Percentiles rank a stretch among this genome's conserved stretches.
Evolutionary conservation across 2,797 vertebrate genomes (phyloP).

Genomic region (Halcyon badia): DNA sequence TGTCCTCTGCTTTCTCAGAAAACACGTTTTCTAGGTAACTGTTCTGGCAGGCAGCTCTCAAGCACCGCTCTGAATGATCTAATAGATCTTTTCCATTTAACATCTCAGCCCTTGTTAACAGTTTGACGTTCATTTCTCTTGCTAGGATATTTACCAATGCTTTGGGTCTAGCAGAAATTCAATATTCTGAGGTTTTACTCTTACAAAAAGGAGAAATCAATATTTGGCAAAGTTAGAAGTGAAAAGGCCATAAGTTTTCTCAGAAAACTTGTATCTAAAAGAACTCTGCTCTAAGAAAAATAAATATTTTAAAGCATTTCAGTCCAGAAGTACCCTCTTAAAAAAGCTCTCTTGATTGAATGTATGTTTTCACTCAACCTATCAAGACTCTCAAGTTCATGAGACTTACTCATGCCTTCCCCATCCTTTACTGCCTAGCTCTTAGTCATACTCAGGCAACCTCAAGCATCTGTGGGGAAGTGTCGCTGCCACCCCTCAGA

Average conservation of each 20-base stretch:
- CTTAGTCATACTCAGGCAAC: neutral
- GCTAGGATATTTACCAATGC: slow-evolving; percentile 25
- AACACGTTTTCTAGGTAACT: neutral
- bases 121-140: slow-evolving; percentile 23
- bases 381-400: neutral
- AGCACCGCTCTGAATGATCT: neutral
- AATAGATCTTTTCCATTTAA: slow-evolving; percentile 41
- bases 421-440: neutral
- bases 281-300: neutral
- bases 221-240: slow-evolving; percentile 16
- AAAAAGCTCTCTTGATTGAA: neutral
- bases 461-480: neutral
- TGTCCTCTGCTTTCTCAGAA: neutral
- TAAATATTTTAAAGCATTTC: neutral
- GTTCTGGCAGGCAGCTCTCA: neutral
- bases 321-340: neutral
- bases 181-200: slow-evolving; percentile 34
- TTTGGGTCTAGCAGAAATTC: slow-evolving; percentile 43
- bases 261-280: neutral
- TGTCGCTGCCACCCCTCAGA: fast-evolving
- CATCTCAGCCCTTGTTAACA: neutral
- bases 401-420: neutral
- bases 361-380: neutral
- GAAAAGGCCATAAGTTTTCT: neutral
- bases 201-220: slow-evolving; percentile 33